Evolutionary conservation across 2,797 vertebrate species (phyloP).

Genomic region (Gymnopithys bicolor): DNA sequence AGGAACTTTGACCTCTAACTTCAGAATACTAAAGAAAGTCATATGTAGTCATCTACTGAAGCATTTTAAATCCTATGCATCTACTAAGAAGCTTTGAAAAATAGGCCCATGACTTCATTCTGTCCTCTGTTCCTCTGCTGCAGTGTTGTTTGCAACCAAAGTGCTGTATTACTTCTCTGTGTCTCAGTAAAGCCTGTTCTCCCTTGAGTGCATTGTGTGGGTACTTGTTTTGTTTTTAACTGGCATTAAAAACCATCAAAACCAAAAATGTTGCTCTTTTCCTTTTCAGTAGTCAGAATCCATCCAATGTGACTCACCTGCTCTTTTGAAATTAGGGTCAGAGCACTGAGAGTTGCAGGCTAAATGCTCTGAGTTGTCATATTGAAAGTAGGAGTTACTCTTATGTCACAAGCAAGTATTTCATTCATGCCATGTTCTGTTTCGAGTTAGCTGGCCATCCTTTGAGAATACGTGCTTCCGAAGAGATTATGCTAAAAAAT

Average conservation of each 20-base stretch:
- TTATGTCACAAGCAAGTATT: slow-evolving; percentile 67
- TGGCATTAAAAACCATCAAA: neutral
- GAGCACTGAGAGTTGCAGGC: slow-evolving; percentile 69
- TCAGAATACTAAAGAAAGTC: neutral
- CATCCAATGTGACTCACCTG: slow-evolving; percentile 12
- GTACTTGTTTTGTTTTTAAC: neutral
- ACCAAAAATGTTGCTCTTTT: neutral
- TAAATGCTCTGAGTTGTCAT: slow-evolving; percentile 68
- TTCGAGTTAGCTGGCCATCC: neutral
- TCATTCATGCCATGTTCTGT: neutral
- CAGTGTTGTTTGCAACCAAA: neutral
- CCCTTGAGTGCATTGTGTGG: neutral
- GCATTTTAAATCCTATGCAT: neutral
- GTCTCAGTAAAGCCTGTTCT: neutral
- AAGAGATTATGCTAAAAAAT: neutral
- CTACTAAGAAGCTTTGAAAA: neutral
- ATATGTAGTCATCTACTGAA: neutral
- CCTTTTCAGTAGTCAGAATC: neutral
- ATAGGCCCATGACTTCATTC: neutral
- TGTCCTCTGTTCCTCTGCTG: neutral
- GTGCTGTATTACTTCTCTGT: neutral
- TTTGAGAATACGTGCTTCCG: neutral
- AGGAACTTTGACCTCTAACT: neutral
- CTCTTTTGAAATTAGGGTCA: slow-evolving; percentile 16
- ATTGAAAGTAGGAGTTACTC: slow-evolving; percentile 22